Evolutionary conservation across 2,888 invertebrate genomes (phyloP).

Genomic region (Xanthorhoe designata): DNA sequence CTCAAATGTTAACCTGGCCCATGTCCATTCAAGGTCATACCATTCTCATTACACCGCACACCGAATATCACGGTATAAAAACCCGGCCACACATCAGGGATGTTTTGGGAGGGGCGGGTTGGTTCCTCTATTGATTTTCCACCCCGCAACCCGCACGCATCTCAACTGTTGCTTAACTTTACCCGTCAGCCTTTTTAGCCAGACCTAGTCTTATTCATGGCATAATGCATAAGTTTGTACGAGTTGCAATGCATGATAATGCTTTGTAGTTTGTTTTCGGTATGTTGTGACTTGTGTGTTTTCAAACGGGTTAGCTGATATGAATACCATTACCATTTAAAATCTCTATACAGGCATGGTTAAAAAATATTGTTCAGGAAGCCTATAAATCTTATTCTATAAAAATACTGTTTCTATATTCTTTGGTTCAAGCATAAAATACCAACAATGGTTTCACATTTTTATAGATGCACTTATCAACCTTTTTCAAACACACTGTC

Average conservation of each 20-base stretch:
- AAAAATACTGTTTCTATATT: too few species aligned
- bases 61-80: constrained; percentile 62
- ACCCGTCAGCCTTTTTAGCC: constrained; percentile 3
- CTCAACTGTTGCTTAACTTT: constrained; percentile 81
- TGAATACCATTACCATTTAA: too few species aligned
- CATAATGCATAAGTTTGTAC: neutral
- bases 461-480: too few species aligned
- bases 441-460: too few species aligned
- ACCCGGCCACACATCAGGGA: constrained; percentile 63
- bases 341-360: too few species aligned
- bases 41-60: constrained; percentile 39
- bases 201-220: neutral
- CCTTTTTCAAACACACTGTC: too few species aligned
- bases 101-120: constrained; percentile 66
- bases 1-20: constrained; percentile 20
- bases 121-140: constrained; percentile 78
- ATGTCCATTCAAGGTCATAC: constrained; percentile 31
- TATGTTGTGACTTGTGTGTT: neutral
- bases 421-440: too few species aligned
- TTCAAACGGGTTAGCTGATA: too few species aligned
- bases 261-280: neutral
- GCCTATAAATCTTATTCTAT: too few species aligned
- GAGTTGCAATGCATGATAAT: too few species aligned
- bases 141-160: constrained; percentile 68
- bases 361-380: too few species aligned